These are phyloP conservation scores for Hepsetus odoe DNA, from an alignment of 2,113 vertebrate species.

Conservation along the genomic window DNA sequence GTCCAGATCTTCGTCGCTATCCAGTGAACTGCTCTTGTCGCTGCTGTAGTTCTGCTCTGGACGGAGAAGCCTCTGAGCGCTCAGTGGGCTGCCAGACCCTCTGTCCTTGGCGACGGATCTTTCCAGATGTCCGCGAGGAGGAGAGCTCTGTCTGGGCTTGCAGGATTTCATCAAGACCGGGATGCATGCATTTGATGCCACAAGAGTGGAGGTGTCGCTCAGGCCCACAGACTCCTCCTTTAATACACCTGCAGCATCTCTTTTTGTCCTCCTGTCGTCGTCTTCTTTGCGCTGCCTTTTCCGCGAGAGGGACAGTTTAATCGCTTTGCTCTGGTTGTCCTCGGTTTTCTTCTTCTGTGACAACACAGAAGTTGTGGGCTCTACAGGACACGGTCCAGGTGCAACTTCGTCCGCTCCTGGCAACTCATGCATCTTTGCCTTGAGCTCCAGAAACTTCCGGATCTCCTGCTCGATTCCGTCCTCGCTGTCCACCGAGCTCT, in stretches of 20 bases:
- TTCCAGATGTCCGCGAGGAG: constrained; percentile 11
- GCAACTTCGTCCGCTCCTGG: constrained; percentile 43
- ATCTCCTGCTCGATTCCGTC: constrained; percentile 97
- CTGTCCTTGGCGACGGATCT: constrained; percentile 21
- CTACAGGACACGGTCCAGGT: constrained; percentile 13
- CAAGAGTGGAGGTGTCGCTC: constrained; percentile 3
- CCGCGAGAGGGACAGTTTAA: constrained; percentile 66
- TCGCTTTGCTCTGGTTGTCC: constrained; percentile 59
- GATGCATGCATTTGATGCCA: constrained; percentile 2
- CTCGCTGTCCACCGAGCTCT: constrained; percentile 88
- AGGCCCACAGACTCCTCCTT: constrained; percentile 53
- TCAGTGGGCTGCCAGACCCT: constrained; percentile 45
- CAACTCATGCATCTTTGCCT: constrained; percentile 80
- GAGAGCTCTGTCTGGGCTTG: constrained; percentile 32
- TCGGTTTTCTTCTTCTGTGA: constrained; percentile 52
- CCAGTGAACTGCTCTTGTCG: constrained; percentile 94
- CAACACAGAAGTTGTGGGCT: constrained; percentile 22
- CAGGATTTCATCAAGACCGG: constrained; percentile 11
- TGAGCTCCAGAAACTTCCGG: constrained; percentile 87
- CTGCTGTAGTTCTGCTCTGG: constrained; percentile 64
- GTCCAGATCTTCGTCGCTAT: constrained; percentile 95
- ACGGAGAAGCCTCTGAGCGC: constrained; percentile 22
- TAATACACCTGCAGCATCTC: constrained; percentile 19
- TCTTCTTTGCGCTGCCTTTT: constrained; percentile 74
- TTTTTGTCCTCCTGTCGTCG: constrained; percentile 29